A percentile compares a stretch with the other conserved stretches of the same genome.
phyloP scores from a whole-genome alignment of 1,140 invertebrate genomes.

The Diachasmimorpha longicaudata region DNA sequence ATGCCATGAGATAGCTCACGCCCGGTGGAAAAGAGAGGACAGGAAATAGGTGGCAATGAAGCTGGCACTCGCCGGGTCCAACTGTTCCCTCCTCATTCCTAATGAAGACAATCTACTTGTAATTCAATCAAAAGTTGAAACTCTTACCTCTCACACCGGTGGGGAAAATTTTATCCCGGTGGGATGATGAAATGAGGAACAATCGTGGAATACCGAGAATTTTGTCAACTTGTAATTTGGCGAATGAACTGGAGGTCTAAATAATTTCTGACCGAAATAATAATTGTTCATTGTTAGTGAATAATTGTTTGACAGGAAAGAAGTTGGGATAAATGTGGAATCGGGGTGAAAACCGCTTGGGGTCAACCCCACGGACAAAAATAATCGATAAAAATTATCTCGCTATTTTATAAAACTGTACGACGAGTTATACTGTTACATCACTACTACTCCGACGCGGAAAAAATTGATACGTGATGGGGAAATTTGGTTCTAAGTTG shows the following conservation, averaged over 20 bases:
- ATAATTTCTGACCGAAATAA: not conserved
- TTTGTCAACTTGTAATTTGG: conserved; percentile 22
- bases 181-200: not conserved
- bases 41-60: not conserved
- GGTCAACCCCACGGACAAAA: too few relatives aligned
- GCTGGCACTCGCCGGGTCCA: not conserved
- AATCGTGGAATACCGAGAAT: conserved; percentile 16
- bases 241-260: not conserved
- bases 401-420: too few relatives aligned
- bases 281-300: too few relatives aligned
- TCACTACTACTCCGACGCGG: too few relatives aligned
- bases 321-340: too few relatives aligned
- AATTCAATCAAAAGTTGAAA: conserved; percentile 32
- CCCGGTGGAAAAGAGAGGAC: not conserved
- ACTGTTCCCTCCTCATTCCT: conserved; percentile 6
- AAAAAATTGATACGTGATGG: too few relatives aligned
- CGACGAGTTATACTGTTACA: too few relatives aligned
- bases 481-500: too few relatives aligned
- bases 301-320: too few relatives aligned
- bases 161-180: not conserved
- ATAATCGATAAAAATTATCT: too few relatives aligned
- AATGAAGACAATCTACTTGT: conserved; percentile 30
- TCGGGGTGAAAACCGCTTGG: too few relatives aligned
- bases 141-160: not conserved
- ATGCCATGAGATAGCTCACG: not conserved